Evolutionary conservation across 2,113 vertebrate genomes (phyloP), one percentile per base, ranked within the genome.

Genomic region (Sander lucioperca): DNA sequence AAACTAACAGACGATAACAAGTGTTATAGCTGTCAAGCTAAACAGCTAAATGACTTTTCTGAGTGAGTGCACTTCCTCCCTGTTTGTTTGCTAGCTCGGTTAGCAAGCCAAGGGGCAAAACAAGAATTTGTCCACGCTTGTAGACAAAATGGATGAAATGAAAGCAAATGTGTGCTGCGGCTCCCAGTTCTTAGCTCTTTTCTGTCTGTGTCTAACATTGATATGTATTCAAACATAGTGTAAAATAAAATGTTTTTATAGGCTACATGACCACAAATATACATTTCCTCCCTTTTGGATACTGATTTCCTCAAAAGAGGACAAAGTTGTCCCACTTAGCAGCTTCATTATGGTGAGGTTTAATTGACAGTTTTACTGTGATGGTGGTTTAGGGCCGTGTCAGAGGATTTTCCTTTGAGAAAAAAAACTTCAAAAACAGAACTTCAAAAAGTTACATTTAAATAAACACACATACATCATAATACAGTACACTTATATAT

Each of bases 1-100:
- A 39, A 64, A 70, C 74, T 74, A 83, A 88, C 79, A 77, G 72
- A 79, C 67, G 72, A 5, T 86, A 86, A 83, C 81, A 66, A 39
- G 72, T 6, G 57, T 27, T 70, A 36, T 56, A 80, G 76, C 72
- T 78, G 64, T 78, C 82, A 62, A 59, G 66, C 36, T 76, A 78
- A 80, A 54, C 21, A 59, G 69, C 61, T 84, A 82, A 82, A 77
- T 86, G 1, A 48, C 39, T 83, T 43, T 82, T 83, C 53, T 50
- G 63, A 80, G 61, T 15, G 33, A 88, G 33, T 74, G 77, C 80
- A 68, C 67, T 70, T 71, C 48, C 48, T 19, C 57, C 16, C 50
- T 11, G 5, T 36, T 56, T 74, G 39, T 85, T 72, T 71, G n/a
- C 10, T 63, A 23, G 71, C 56, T 82, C 15, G 5, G 62, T 67